Percentiles rank a stretch among this genome's conserved stretches.
These are phyloP conservation scores for Tipula lateralis DNA, from an alignment of 2,888 invertebrate species.

Conservation along the genomic window DNA sequence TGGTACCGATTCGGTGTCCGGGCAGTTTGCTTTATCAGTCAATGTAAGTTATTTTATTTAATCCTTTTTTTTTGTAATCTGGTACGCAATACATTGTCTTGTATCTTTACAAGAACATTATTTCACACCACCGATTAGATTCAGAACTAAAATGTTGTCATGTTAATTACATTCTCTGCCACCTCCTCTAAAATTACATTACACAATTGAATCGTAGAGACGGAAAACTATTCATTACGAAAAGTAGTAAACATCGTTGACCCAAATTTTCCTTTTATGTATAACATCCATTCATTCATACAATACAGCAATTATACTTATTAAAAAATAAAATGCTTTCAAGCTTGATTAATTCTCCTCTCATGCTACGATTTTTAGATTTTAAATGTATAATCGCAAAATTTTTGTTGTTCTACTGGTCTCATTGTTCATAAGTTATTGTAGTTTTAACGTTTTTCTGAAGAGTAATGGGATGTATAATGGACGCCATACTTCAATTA, in stretches of 20 bases:
- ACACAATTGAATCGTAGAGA: neutral
- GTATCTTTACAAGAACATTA: no score
- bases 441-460: neutral
- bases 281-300: conserved; percentile 1
- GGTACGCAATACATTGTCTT: no score
- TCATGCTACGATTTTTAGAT: neutral
- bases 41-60: neutral
- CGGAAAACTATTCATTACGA: neutral
- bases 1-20: neutral
- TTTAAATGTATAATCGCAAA: neutral
- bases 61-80: neutral
- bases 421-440: neutral
- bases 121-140: neutral
- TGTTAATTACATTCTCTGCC: neutral
- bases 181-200: neutral
- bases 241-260: conserved; percentile 24
- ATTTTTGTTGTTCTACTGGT: neutral
- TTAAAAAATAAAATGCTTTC: conserved; percentile 5
- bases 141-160: neutral
- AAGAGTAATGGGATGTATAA: neutral
- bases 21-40: neutral
- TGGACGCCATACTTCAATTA: neutral
- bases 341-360: neutral
- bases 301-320: conserved; percentile 9
- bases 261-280: neutral